Evolutionary conservation across 2,797 vertebrate genomes (phyloP), one percentile per base, ranked within the genome.

Genomic region (Poeciliopsis gracilis): DNA sequence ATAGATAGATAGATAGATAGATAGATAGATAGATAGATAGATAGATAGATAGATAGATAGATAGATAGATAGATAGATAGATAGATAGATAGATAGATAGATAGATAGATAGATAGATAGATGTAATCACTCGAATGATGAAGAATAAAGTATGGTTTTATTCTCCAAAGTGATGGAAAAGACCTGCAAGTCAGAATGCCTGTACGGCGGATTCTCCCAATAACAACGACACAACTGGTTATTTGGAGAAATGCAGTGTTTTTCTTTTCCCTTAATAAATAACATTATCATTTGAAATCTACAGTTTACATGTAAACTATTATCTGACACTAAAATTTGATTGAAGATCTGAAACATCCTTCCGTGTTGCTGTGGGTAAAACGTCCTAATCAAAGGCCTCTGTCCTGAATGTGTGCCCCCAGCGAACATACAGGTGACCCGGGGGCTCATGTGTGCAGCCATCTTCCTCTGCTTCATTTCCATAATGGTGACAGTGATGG

Each of bases 371-470:
- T 55, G 11, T 57, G 25, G 47, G 55, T 67, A 23, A 74, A 77
- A 61, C 10, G 7, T 20, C 77, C 0, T 46, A 36, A 66, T 66
- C 28, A 38, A 9, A 3, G 20, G 1, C 75, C 8, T 18, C 7
- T 36, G 38, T 82, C 20, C 12, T 3, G 1, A 49, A 36, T 80
- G 45, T 84, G 36, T 80, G 15, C 80, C 72, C 85, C 6, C 85
- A 99, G 98, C 84, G 28, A 96, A 93, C 7, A 89, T 98, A 4
- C 96, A 96, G 92, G 97, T 95, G 1, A 97, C 97, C 0, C 95
- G 98, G 0, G 98, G 97, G 11, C 91, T 99, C 92, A 99, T 99
- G 97, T 86, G 99, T 67, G 28, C 89, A 1, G 89, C 96, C 38
- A 94, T 98, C 83, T 16, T 99, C 18, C 46, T 98, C 82, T 92